phyloP scores from a whole-genome alignment of 2,888 invertebrate genomes.

The Tineola bisselliella region DNA sequence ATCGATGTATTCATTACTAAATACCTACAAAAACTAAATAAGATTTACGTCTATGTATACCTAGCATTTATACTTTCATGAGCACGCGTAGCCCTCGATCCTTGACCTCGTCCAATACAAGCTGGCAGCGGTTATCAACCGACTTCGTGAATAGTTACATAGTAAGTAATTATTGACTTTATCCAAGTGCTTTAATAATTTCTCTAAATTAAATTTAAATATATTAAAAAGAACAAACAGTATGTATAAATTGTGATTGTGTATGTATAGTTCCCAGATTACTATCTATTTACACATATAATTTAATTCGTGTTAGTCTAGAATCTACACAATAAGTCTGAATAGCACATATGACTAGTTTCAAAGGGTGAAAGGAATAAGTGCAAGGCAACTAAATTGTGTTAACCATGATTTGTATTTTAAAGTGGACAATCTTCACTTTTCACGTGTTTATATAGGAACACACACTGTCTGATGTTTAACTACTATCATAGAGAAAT shows the following conservation, averaged over 20 bases:
- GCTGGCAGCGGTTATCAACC: slow-evolving; percentile 13
- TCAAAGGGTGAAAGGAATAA: slow-evolving; percentile 8
- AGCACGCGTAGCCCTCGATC: slow-evolving; percentile 16
- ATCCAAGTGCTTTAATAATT: background rate
- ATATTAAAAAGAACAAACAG: too few relatives aligned
- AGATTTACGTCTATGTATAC: background rate
- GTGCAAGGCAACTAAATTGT: background rate
- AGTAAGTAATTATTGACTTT: background rate
- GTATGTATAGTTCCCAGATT: background rate
- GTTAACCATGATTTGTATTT: background rate
- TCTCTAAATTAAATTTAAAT: too few relatives aligned
- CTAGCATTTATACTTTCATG: slow-evolving; percentile 7
- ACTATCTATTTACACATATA: background rate
- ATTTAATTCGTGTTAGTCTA: background rate
- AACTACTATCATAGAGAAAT: too few relatives aligned
- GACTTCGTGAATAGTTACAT: background rate
- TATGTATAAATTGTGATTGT: background rate
- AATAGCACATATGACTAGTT: background rate
- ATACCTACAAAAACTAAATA: background rate
- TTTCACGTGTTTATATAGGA: too few relatives aligned
- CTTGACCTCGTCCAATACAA: slow-evolving; percentile 19
- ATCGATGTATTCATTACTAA: too few relatives aligned
- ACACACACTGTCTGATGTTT: background rate
- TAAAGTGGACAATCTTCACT: background rate
- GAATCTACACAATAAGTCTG: background rate